Evolutionary conservation across 2,797 vertebrate genomes (phyloP).

Genomic region (Limosa lapponica): DNA sequence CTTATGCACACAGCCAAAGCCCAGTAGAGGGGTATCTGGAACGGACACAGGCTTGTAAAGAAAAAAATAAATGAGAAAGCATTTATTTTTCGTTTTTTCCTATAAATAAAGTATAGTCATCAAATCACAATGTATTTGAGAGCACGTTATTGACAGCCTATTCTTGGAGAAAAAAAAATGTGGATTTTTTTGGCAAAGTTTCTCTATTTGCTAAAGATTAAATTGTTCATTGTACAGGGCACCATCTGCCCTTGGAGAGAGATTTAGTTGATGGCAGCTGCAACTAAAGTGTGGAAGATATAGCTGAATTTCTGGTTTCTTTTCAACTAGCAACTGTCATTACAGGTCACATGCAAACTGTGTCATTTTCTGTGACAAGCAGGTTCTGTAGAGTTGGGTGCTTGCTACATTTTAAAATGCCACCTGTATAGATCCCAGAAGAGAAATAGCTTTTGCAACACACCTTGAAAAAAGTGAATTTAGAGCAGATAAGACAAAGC

Average conservation of each 20-base stretch:
- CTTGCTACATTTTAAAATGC: slow-evolving; percentile 53
- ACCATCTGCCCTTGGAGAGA: slow-evolving; percentile 81
- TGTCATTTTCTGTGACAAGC: slow-evolving; percentile 70
- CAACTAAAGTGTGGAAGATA: slow-evolving; percentile 73
- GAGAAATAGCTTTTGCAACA: slow-evolving; percentile 31
- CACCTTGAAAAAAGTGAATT: slow-evolving; percentile 42
- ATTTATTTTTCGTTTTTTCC: slow-evolving; percentile 58
- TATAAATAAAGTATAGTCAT: slow-evolving; percentile 72
- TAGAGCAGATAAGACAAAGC: neutral
- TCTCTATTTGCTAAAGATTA: slow-evolving; percentile 79
- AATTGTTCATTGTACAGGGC: slow-evolving; percentile 82
- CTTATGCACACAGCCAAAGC: neutral
- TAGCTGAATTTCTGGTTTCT: slow-evolving; percentile 74
- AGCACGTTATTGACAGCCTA: slow-evolving; percentile 81
- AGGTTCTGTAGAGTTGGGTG: slow-evolving; percentile 59
- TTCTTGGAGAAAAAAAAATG: slow-evolving; percentile 66
- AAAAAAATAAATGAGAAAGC: neutral
- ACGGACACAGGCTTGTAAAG: slow-evolving; percentile 16
- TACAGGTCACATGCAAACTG: slow-evolving; percentile 70
- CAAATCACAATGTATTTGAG: slow-evolving; percentile 70
- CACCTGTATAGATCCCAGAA: slow-evolving; percentile 59
- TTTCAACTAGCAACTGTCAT: slow-evolving; percentile 64
- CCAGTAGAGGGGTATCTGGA: neutral
- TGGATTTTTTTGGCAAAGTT: slow-evolving; percentile 78
- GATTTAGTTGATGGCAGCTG: slow-evolving; percentile 77